Evolutionary conservation across 2,113 vertebrate species (phyloP), one percentile per base, ranked within the genome.

Genomic region (Coracopsis vasa): DNA sequence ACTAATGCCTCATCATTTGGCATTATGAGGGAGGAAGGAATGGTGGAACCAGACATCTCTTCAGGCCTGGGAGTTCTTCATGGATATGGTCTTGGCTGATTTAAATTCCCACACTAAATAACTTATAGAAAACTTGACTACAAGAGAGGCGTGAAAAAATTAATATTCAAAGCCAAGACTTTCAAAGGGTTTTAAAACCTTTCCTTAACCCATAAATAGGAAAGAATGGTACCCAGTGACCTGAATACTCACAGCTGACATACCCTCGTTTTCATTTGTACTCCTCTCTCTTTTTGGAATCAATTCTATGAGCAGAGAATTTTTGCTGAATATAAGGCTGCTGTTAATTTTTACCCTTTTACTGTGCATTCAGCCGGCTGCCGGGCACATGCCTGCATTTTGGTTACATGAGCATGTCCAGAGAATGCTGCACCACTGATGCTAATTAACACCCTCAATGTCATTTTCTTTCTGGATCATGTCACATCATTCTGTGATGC

Each of bases 371-470:
- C 62, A 58, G 41, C 29, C 1, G 7, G 31, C 65, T 73, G 75
- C 70, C 44, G 65, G 65, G 19, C 39, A 33, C 0, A 0, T 69
- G 48, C 58, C 73, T 14, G 14, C 1, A 1, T 23, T 80, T 78
- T 79, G 73, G 50, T 85, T 64, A 31, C 70, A 29, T 0, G 7
- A 60, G 65, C 72, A 24, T 25, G 61, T 31, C 29, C 53, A 72
- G 53, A 82, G 82, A 48, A 56, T 4, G 4, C 42, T n/a, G 47
- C 23, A 3, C 35, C 3, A 3, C 29, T 39, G 74, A 31, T 41
- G 53, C 31, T 64, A 7, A 65, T 61, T 13, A 61, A 56, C 62
- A 51, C 54, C 39, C 66, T 4, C 0, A 86, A 69, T 51, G 80
- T 65, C 74, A 28, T 54, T 39, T 51, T 29, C 35, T n/a, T 56